These are phyloP conservation scores for Crotalus helleri DNA, from an alignment of 2,113 vertebrate species.

Conservation along the genomic window DNA sequence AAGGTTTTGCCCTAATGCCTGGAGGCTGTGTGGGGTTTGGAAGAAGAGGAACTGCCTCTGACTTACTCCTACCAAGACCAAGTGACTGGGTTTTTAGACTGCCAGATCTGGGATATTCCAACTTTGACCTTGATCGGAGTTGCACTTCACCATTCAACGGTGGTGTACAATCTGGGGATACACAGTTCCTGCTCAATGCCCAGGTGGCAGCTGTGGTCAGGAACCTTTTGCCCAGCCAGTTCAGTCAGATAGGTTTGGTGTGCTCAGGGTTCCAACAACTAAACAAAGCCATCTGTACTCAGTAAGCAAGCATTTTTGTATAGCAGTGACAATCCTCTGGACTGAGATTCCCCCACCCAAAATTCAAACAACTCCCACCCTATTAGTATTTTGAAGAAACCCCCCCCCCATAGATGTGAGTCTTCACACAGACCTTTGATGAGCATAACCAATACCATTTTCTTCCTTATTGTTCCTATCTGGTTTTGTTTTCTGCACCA, in stretches of 20 bases:
- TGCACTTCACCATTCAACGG: background rate
- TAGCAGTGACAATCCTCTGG: too few species aligned
- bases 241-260: background rate
- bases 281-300: too few species aligned
- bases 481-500: too few species aligned
- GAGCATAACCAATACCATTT: too few species aligned
- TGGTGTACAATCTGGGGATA: background rate
- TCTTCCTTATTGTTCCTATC: too few species aligned
- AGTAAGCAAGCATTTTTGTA: too few species aligned
- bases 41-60: background rate
- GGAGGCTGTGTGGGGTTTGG: background rate
- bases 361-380: too few species aligned
- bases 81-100: background rate
- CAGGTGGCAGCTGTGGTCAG: background rate
- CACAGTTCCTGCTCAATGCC: background rate
- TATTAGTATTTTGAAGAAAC: too few species aligned
- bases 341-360: too few species aligned
- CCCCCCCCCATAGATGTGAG: too few species aligned
- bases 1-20: background rate
- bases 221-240: background rate
- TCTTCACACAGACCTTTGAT: too few species aligned
- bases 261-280: too few species aligned
- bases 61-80: background rate
- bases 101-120: background rate
- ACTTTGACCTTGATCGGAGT: background rate